Conservation (phyloP, 2,797 vertebrate species). For the Diplodus sargus region DNA sequence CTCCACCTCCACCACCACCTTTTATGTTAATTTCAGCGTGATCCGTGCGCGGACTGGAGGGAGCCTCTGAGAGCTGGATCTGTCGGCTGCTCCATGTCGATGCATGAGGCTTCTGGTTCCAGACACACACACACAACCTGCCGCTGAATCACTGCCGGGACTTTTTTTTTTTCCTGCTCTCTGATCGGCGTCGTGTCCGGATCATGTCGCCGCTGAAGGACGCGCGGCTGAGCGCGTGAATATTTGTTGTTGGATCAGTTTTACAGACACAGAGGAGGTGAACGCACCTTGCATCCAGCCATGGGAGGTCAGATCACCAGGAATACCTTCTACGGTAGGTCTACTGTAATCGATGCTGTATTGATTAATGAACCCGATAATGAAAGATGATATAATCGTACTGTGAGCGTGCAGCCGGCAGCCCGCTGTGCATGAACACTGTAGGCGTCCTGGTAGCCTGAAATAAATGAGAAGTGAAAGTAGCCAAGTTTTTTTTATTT, state of each 20-base stretch:
- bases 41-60: conserved; percentile 49
- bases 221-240: conserved; percentile 58
- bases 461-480: conserved; percentile 57
- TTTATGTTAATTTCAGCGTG: conserved; percentile 79
- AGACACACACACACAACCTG: conserved; percentile 26
- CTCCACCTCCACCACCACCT: conserved; percentile 80
- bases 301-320: conserved; percentile 95
- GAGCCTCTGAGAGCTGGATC: conserved; percentile 35
- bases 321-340: conserved; percentile 89
- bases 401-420: conserved; percentile 30
- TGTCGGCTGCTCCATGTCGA: conserved; percentile 45
- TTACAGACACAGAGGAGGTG: conserved; percentile 62
- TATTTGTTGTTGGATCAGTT: conserved; percentile 26
- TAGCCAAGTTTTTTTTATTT: conserved; percentile 63
- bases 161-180: neutral
- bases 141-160: conserved; percentile 30
- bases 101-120: conserved; percentile 9
- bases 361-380: neutral
- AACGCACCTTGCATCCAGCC: conserved; percentile 81
- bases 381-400: neutral
- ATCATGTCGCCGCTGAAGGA: conserved; percentile 58
- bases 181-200: conserved; percentile 12
- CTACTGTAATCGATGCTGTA: neutral
- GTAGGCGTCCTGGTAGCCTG: conserved; percentile 60
- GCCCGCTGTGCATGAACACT: conserved; percentile 33